Evolutionary conservation across 2,113 vertebrate species (phyloP).

Genomic region (Dromaius novaehollandiae): DNA sequence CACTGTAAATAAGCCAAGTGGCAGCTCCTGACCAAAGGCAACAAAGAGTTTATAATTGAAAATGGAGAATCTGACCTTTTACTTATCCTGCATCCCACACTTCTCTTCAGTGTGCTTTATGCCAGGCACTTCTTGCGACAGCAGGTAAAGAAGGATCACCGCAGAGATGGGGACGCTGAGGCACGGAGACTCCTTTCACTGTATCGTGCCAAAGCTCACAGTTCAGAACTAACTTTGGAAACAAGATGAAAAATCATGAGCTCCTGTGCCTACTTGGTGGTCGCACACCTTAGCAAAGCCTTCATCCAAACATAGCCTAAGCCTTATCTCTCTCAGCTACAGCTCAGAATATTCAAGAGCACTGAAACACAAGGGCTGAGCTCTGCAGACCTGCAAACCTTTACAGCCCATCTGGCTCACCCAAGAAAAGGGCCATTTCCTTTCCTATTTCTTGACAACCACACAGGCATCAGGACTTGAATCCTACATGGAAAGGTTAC

Average conservation of each 20-base stretch:
- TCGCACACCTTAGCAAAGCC: neutral
- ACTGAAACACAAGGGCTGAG: accelerated
- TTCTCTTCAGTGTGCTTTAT: accelerated
- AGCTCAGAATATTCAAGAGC: neutral
- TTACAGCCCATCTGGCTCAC: neutral
- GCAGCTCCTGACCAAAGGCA: neutral
- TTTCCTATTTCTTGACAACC: neutral
- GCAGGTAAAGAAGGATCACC: neutral
- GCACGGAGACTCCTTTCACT: accelerated
- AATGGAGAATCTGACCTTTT: accelerated
- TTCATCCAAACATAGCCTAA: neutral
- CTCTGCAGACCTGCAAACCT: neutral
- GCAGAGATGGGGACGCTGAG: neutral
- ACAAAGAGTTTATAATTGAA: neutral
- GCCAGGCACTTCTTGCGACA: too few species aligned
- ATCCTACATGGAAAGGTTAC: neutral
- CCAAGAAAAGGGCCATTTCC: neutral
- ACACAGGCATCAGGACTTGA: accelerated
- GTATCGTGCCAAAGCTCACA: neutral
- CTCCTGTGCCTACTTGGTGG: accelerated
- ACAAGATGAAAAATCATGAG: neutral
- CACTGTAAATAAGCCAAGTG: neutral
- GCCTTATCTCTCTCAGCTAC: neutral
- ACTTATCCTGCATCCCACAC: neutral
- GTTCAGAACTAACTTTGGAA: neutral